Evolutionary conservation across 2,113 vertebrate genomes (phyloP).

Genomic region (Otocyon megalotis): DNA sequence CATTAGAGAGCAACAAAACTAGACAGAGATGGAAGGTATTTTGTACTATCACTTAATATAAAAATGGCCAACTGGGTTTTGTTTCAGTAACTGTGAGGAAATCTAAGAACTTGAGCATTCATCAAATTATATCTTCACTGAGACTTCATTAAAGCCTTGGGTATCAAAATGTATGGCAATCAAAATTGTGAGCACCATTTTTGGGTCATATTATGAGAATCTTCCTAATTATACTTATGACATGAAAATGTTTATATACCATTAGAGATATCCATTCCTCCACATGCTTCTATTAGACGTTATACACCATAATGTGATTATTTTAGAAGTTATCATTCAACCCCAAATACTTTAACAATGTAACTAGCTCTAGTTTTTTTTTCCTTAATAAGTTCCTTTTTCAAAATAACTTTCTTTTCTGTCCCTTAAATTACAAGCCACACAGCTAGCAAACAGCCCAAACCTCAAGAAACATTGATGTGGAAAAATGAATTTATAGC

Average conservation of each 20-base stretch:
- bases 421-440: constrained; percentile 50
- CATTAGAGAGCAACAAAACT: constrained; percentile 6
- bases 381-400: constrained; percentile 5
- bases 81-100: constrained; percentile 45
- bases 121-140: constrained; percentile 18
- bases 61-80: constrained; percentile 12
- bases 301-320: not conserved
- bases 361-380: constrained; percentile 31
- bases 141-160: not conserved
- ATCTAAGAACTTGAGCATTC: constrained; percentile 11
- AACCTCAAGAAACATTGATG: not conserved
- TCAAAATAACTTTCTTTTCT: constrained; percentile 20
- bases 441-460: constrained; percentile 42
- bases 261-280: constrained; percentile 3
- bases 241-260: not conserved
- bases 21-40: not conserved
- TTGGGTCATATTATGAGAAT: not conserved
- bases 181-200: not conserved
- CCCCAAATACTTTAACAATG: not conserved
- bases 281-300: not conserved
- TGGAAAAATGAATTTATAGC: constrained; percentile 58
- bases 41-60: constrained; percentile 24
- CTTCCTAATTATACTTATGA: not conserved
- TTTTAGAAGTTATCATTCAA: not conserved
- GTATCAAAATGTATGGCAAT: not conserved